Conservation (phyloP, 2,797 vertebrate genomes). For the Spheniscus humboldti region DNA sequence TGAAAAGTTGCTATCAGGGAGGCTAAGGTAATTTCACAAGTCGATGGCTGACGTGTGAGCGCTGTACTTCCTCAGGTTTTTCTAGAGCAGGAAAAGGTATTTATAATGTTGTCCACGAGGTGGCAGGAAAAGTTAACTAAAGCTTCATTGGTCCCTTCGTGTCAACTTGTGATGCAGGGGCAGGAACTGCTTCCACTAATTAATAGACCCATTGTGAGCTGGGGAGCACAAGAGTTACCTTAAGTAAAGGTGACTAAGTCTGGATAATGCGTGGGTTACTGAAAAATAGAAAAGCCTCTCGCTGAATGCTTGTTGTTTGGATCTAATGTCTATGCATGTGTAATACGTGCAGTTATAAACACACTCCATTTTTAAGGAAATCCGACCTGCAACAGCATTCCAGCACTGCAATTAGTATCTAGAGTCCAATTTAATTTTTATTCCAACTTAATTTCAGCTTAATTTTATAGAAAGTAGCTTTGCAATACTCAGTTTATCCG, state of each 20-base stretch:
- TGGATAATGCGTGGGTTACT: not conserved
- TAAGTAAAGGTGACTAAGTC: not conserved
- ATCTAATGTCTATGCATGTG: not conserved
- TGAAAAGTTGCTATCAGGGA: not conserved
- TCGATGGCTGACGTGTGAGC: not conserved
- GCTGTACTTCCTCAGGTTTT: not conserved
- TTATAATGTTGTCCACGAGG: conserved; percentile 56
- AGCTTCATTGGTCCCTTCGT: not conserved
- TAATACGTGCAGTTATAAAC: not conserved
- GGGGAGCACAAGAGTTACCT: not conserved
- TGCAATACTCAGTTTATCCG: not conserved
- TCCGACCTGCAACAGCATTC: not conserved
- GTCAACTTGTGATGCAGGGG: not conserved
- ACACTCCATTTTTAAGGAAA: not conserved
- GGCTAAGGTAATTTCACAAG: not conserved
- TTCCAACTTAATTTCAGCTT: not conserved
- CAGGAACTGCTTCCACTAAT: not conserved
- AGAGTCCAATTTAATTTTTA: not conserved
- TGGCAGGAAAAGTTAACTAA: conserved; percentile 72
- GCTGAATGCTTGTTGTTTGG: fast-evolving
- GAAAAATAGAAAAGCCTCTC: not conserved
- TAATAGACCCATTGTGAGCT: fast-evolving
- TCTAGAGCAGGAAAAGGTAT: not conserved
- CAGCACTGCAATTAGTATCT: not conserved
- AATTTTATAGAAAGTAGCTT: not conserved